Conservation (phyloP, 1,140 invertebrate genomes). For the Cecropterus lyciades region DNA sequence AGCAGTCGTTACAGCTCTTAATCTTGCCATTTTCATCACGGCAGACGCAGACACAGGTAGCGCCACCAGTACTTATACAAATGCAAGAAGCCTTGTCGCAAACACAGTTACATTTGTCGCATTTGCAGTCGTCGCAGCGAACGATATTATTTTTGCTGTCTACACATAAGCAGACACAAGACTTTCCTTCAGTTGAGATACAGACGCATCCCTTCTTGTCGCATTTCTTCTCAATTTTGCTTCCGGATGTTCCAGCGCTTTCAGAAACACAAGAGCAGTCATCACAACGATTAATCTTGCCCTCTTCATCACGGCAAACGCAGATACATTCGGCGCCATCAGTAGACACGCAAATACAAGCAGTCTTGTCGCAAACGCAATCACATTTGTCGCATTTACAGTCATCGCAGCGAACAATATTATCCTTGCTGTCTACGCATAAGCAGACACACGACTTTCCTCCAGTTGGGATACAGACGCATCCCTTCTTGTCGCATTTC, state of each 20-base stretch:
- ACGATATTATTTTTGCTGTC: too few relatives aligned
- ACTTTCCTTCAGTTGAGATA: too few relatives aligned
- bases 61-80: slow-evolving; percentile 42
- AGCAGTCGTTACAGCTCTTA: slow-evolving; percentile 44
- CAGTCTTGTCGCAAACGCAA: too few relatives aligned
- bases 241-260: too few relatives aligned
- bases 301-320: too few relatives aligned
- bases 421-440: slow-evolving; percentile 35
- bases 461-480: background rate
- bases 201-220: too few relatives aligned
- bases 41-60: slow-evolving; percentile 47
- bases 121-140: slow-evolving; percentile 53
- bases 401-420: slow-evolving; percentile 25
- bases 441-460: slow-evolving; percentile 39
- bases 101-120: slow-evolving; percentile 28
- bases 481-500: background rate
- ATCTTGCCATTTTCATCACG: slow-evolving; percentile 40
- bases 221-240: too few relatives aligned
- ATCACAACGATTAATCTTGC: too few relatives aligned
- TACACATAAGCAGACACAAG: too few relatives aligned
- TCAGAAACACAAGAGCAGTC: too few relatives aligned
- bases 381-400: slow-evolving; percentile 37
- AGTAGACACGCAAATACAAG: too few relatives aligned
- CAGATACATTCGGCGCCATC: too few relatives aligned
- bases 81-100: slow-evolving; percentile 42